A percentile compares a stretch with the other conserved stretches of the same genome.
These are phyloP conservation scores for Gymnothorax reevesii DNA, from an alignment of 2,797 vertebrate genomes.

Conservation along the genomic window DNA sequence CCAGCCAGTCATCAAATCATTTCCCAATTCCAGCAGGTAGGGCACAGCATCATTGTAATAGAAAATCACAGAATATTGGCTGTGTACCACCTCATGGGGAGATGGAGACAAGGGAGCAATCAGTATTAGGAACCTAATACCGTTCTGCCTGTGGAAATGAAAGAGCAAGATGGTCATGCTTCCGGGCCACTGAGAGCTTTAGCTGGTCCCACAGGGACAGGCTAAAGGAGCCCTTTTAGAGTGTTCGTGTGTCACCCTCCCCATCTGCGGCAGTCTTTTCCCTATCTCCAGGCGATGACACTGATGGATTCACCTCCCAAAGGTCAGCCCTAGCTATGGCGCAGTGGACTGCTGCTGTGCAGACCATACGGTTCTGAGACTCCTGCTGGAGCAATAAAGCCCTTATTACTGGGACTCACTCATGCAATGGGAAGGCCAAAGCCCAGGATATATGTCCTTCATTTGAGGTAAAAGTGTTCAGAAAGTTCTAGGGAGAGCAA, in stretches of 20 bases:
- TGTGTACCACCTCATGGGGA: neutral
- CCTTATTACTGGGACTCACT: slow-evolving; percentile 8
- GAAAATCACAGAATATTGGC: neutral
- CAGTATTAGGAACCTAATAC: slow-evolving; percentile 17
- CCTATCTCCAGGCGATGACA: slow-evolving; percentile 39
- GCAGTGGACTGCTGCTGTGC: slow-evolving; percentile 37
- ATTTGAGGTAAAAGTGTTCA: neutral
- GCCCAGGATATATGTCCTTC: neutral
- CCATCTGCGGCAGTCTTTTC: neutral
- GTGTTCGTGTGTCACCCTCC: slow-evolving; percentile 22
- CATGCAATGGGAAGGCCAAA: neutral
- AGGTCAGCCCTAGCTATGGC: slow-evolving; percentile 32
- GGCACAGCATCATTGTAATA: neutral
- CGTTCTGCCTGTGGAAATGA: slow-evolving; percentile 5
- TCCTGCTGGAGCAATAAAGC: neutral
- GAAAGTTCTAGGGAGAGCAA: neutral
- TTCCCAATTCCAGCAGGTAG: neutral
- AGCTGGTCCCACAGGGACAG: neutral
- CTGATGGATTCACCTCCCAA: slow-evolving; percentile 27
- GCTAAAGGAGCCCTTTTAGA: neutral
- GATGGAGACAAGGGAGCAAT: neutral
- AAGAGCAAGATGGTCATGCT: slow-evolving; percentile 1
- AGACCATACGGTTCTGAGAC: slow-evolving; percentile 48
- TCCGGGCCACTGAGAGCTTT: slow-evolving; percentile 1
- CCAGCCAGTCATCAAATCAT: neutral